Conservation (phyloP, 2,797 vertebrate genomes). For the Etheostoma nigrum region DNA sequence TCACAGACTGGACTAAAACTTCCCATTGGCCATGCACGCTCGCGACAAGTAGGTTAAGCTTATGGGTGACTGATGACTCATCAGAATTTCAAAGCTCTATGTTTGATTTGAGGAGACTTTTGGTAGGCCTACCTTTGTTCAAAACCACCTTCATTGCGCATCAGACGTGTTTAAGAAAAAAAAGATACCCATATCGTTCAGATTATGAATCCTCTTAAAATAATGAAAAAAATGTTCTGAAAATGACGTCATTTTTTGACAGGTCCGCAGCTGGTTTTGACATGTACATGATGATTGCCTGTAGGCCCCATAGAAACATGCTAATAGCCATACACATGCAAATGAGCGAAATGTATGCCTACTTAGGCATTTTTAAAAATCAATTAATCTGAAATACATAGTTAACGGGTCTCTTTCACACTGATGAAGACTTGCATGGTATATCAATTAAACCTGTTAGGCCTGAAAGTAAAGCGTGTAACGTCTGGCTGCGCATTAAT, state of each 20-base stretch:
- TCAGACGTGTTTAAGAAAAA: not conserved
- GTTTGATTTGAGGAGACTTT: constrained; percentile 1
- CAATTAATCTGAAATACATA: constrained; percentile 77
- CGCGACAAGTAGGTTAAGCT: not conserved
- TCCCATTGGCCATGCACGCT: not conserved
- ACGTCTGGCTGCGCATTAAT: constrained; percentile 65
- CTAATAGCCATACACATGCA: constrained; percentile 71
- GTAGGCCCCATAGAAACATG: constrained; percentile 50
- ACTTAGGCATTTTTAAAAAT: constrained; percentile 69
- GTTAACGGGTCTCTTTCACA: constrained; percentile 71
- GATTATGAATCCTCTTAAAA: constrained; percentile 36
- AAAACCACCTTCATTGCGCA: not conserved
- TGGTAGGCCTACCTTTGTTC: not conserved
- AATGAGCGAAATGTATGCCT: constrained; percentile 64
- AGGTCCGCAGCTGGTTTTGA: constrained; percentile 57
- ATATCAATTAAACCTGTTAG: constrained; percentile 75
- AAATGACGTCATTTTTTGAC: constrained; percentile 48
- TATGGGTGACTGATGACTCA: constrained; percentile 52
- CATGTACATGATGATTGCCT: constrained; percentile 49
- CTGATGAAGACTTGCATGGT: constrained; percentile 71
- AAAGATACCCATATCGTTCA: not conserved
- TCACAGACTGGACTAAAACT: constrained; percentile 19
- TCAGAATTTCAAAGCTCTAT: constrained; percentile 28
- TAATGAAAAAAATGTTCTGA: constrained; percentile 11
- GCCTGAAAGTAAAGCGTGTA: constrained; percentile 57